Evolutionary conservation across 30 jellyfish, hydroid and myxozoan genomes (phyloP), one percentile per base, ranked within the genome.

Genomic region (Clytia hemisphaerica): DNA sequence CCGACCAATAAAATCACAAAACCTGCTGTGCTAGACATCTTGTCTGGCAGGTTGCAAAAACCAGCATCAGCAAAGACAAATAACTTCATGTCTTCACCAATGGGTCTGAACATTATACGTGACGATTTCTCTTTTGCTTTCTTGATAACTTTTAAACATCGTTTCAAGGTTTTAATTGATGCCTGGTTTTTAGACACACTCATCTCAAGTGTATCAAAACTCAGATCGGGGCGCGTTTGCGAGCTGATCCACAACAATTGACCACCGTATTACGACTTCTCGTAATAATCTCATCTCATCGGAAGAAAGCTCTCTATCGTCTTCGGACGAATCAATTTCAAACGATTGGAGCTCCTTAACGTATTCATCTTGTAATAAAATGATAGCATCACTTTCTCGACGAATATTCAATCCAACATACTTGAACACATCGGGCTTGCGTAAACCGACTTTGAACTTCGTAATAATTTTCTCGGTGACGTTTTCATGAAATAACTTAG

Each of bases 171-270:
- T 38, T 15, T 62, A 9, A 0, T 1, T 21, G 76, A 62, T 3
- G 76, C 76, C 0, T 62, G n/a, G 35, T 62, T 62, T 1, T 65
- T 5, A 0, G 76, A 62, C 10, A 2, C 61, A 2, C 62, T 57
- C 55, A 57, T 3, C 16, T 57, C 70, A 22, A 57, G 70, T 4
- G 54, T 2, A 22, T 57, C 61, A 30, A 21, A 62, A 1, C 76
- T 62, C 36, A 62, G 18, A 62, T 62, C 76, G 2, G 76, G 76
- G 35, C 76, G 76, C 36, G 76, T 62, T 62, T 62, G 73, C 1
- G 76, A 62, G 35, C 76, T 62, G 0, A 62, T 62, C 76, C 76
- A 62, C 2, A 62, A 1, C 66, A 62, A 38, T 24, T 57, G 70
- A 1, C 55, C 42, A 1, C 53, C 0, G n/a, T n/a, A n/a, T n/a